Conservation (phyloP, 2,797 vertebrate species). For the Merluccius polli region DNA sequence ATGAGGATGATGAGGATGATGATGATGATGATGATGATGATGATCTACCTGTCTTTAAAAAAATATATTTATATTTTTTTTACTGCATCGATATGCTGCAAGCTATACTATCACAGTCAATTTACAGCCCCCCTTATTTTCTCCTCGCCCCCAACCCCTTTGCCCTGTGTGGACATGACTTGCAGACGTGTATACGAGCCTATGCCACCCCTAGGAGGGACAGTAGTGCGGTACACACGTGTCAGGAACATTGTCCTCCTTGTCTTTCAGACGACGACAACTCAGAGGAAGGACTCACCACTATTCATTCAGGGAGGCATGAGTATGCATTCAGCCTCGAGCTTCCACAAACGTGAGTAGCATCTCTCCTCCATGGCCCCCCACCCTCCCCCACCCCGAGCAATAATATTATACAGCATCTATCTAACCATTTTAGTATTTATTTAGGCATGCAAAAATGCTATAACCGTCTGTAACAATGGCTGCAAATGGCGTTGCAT, state of each 20-base stretch:
- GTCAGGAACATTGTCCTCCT: conserved; percentile 79
- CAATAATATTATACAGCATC: not conserved
- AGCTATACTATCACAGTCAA: conserved; percentile 31
- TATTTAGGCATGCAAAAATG: not conserved
- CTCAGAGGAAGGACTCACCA: conserved; percentile 96
- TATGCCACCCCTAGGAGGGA: conserved; percentile 76
- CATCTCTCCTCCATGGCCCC: not conserved
- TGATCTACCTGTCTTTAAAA: not conserved
- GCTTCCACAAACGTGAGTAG: conserved; percentile 99
- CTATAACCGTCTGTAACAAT: not conserved
- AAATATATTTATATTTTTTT: not conserved
- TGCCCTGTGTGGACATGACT: conserved; percentile 68
- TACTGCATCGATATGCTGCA: not conserved
- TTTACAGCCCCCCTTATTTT: conserved; percentile 66
- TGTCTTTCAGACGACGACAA: conserved; percentile 87
- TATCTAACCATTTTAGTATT: not conserved
- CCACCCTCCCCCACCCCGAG: no score
- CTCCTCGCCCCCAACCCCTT: conserved; percentile 70
- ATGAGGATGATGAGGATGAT: not conserved
- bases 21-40: no score
- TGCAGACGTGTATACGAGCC: conserved; percentile 69
- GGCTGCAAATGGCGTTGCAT: no score
- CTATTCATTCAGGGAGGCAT: conserved; percentile 96
- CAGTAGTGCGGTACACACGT: conserved; percentile 79
- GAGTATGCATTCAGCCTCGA: conserved; percentile 99